Evolutionary conservation across 2,797 vertebrate genomes (phyloP).

Genomic region (Brachymystax lenok): DNA sequence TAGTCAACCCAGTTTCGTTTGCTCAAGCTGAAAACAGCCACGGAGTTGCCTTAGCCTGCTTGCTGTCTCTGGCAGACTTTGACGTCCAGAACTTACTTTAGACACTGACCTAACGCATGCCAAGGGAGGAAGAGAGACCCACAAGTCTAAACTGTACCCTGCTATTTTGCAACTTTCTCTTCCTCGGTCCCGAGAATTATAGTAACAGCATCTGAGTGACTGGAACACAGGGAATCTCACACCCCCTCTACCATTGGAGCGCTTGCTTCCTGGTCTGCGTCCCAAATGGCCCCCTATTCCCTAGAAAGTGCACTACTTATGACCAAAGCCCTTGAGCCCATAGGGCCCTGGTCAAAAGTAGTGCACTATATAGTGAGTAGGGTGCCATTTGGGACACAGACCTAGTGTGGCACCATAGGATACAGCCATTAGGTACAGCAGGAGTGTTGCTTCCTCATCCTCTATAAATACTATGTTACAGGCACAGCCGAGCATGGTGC

Average conservation of each 20-base stretch:
- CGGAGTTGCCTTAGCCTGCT: neutral
- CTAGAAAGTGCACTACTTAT: neutral
- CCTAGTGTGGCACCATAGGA: neutral
- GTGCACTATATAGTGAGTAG: neutral
- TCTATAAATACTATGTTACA: conserved; percentile 17
- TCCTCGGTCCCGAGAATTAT: conserved; percentile 2
- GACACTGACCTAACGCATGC: neutral
- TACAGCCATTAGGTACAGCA: conserved; percentile 1
- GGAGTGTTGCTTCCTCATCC: neutral
- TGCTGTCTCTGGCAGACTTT: conserved; percentile 16
- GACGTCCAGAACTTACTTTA: neutral
- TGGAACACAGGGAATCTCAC: neutral
- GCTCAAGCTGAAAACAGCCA: neutral
- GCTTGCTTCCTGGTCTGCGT: neutral
- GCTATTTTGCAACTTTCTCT: neutral
- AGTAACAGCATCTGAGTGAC: conserved; percentile 9
- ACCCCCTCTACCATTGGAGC: conserved; percentile 1
- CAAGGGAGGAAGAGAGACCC: neutral
- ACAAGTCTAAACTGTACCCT: conserved; percentile 9
- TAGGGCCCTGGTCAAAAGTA: neutral
- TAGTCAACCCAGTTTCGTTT: neutral
- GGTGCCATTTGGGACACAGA: neutral
- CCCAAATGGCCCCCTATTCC: neutral
- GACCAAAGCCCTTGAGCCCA: too few species aligned
- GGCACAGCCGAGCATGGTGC: conserved; percentile 7